Evolutionary conservation across 2,113 vertebrate genomes (phyloP).

Genomic region (Mormoops blainvillei): DNA sequence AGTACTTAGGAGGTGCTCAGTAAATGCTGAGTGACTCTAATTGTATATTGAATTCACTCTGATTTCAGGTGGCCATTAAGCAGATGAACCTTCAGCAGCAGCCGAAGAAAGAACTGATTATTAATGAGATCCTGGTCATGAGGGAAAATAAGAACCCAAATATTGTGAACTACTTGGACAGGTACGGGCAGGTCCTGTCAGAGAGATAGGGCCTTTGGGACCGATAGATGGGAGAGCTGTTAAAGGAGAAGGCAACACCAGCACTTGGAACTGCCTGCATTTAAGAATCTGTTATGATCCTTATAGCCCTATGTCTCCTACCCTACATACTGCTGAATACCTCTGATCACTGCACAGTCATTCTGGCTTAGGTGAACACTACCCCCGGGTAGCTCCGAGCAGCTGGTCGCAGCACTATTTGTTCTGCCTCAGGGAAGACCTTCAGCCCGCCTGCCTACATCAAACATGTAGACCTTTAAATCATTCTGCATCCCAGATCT

Average conservation of each 20-base stretch:
- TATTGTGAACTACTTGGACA: conserved; percentile 98
- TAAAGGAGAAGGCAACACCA: background rate
- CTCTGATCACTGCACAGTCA: background rate
- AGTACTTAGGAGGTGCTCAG: background rate
- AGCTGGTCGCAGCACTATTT: background rate
- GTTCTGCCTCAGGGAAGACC: background rate
- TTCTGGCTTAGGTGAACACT: background rate
- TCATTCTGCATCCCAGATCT: background rate
- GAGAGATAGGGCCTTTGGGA: background rate
- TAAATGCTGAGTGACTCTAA: background rate
- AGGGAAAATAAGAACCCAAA: conserved; percentile 99
- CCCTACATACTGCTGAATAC: background rate
- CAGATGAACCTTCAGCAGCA: conserved; percentile 99
- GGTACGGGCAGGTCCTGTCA: conserved; percentile 78
- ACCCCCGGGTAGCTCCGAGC: background rate
- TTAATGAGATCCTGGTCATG: conserved; percentile 99
- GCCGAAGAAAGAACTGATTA: conserved; percentile 97
- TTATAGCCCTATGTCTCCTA: background rate
- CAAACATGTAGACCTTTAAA: background rate
- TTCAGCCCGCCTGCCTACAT: background rate
- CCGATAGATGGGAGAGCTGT: background rate
- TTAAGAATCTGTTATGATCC: background rate
- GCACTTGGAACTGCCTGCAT: background rate
- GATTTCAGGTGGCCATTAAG: conserved; percentile 93
- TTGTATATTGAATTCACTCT: conserved; percentile 26